phyloP scores from a whole-genome alignment of 2,113 vertebrate species.

The Neogale vison region DNA sequence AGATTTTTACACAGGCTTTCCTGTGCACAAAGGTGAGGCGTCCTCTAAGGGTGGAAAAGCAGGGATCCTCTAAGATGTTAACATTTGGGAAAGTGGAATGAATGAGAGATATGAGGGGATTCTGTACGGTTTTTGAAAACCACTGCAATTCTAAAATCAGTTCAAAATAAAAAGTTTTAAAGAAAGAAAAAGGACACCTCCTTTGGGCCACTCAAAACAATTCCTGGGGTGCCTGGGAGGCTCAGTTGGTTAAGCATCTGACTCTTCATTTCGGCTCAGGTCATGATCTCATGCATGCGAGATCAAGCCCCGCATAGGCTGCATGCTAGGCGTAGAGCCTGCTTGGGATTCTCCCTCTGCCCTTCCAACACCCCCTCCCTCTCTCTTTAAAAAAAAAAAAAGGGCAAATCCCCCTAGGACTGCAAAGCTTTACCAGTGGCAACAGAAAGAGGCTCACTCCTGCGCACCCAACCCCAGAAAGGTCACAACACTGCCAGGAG shows the following conservation, averaged over 20 bases:
- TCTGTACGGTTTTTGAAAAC: neutral
- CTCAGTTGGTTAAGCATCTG: neutral
- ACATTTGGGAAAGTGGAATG: neutral
- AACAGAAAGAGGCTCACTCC: neutral
- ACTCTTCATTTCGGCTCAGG: neutral
- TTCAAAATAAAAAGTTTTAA: neutral
- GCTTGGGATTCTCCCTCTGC: neutral
- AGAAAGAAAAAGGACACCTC: neutral
- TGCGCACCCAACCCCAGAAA: neutral
- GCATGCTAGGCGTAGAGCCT: neutral
- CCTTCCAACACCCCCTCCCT: neutral
- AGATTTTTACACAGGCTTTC: neutral
- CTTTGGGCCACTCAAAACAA: neutral
- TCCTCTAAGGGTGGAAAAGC: neutral
- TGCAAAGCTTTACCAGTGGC: neutral
- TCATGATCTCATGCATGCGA: neutral
- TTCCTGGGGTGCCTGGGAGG: neutral
- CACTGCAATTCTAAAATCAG: conserved; percentile 21
- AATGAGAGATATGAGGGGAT: neutral
- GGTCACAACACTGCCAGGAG: neutral
- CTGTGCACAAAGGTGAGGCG: neutral
- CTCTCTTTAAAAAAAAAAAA: neutral
- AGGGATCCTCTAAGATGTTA: neutral
- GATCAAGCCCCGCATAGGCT: neutral
- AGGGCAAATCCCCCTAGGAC: neutral